Conservation (phyloP, 2,888 invertebrate genomes). For the Atrina japonica region DNA sequence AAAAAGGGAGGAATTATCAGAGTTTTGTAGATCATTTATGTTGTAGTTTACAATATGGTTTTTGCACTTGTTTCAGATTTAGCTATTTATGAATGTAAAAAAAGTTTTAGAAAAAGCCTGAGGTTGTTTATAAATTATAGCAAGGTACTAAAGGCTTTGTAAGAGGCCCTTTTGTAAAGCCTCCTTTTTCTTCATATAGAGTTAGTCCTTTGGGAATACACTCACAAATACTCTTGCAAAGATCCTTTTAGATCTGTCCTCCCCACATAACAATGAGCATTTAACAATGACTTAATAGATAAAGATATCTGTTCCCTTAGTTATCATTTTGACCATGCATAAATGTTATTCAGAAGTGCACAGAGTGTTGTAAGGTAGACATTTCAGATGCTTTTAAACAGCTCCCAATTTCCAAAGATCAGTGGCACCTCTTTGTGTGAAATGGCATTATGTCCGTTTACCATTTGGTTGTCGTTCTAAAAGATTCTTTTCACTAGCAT, state of each 20-base stretch:
- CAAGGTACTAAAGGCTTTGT: constrained; percentile 43
- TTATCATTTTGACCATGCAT: constrained; percentile 50
- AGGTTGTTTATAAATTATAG: constrained; percentile 28
- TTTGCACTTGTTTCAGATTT: constrained; percentile 16
- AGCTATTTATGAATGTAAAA: constrained; percentile 34
- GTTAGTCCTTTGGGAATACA: constrained; percentile 47
- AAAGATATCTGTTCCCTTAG: constrained; percentile 27
- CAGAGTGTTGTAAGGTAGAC: constrained; percentile 43
- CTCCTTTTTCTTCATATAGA: constrained; percentile 43
- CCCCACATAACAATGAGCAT: not conserved
- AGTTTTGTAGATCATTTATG: constrained; percentile 18
- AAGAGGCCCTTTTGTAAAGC: constrained; percentile 35
- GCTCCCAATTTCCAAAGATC: constrained; percentile 25
- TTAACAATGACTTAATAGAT: constrained; percentile 27
- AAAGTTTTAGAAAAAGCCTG: constrained; percentile 40
- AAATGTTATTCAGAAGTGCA: not conserved
- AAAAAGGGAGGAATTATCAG: constrained; percentile 3
- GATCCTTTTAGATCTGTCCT: constrained; percentile 14
- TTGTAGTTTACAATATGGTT: constrained; percentile 18
- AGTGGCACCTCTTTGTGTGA: constrained; percentile 24
- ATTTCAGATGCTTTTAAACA: constrained; percentile 47
- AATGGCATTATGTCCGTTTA: constrained; percentile 41
- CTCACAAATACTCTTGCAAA: constrained; percentile 36
- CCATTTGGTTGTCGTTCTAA: constrained; percentile 45
- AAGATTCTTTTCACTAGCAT: constrained; percentile 11